Evolutionary conservation across 2,113 vertebrate genomes (phyloP), one percentile per base, ranked within the genome.

Genomic region (Chionis minor): DNA sequence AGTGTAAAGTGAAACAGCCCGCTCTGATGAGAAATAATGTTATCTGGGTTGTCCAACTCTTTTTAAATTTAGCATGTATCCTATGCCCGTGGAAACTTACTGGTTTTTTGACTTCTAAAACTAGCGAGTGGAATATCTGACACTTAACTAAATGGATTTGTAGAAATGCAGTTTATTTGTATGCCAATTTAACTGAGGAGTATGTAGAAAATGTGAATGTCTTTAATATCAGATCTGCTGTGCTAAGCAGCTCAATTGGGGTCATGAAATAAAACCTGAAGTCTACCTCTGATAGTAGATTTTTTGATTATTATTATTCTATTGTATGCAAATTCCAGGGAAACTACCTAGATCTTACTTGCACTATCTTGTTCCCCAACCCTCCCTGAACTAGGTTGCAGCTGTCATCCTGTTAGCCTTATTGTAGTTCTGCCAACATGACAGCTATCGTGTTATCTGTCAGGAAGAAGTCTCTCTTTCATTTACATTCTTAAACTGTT

Each of bases 311-410:
- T 44, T 67, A 23, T 35, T 65, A 45, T 59, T 72, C 23, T 15
- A 8, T 58, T 52, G 21, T 30, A 58, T n/a, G 15, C 10, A 82
- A 49, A 73, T 61, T 74, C 32, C 51, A 70, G 8, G 32, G 12
- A 62, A 82, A 38, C 9, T 40, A 70, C 24, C 8, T 54, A 69
- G 23, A 26, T 23, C 17, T 67, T 69, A 8, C 22, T 71, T 91
- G 16, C 3, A 40, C 16, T 15, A 0, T 30, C 5, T 78, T 26
- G 4, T 20, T 84, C 42, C 14, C 19, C 33, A 49, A 0, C 3
- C 9, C 9, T 47, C 19, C 32, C 13, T 85, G 63, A 71, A 70
- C 67, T 52, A 56, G 1, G 14, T 88, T 81, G 30, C n/a, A 84
- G 23, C 28, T 81, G 44, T 14, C 26, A 51, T 61, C 33, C n/a